These are phyloP conservation scores for Polypedilum pembai DNA, from an alignment of 1,140 invertebrate species.

Conservation along the genomic window DNA sequence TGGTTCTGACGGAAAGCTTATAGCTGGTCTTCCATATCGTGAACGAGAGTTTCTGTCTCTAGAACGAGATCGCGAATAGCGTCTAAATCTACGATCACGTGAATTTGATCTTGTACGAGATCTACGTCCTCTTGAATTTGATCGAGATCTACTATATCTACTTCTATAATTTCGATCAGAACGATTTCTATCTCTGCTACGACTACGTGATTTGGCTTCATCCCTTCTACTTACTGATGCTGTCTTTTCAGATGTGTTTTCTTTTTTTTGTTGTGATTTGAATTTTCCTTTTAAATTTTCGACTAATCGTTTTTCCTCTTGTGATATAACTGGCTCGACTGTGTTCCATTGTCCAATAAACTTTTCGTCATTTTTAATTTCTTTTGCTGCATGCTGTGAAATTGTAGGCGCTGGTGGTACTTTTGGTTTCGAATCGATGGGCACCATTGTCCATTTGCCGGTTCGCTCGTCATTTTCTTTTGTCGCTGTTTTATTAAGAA, in stretches of 20 bases:
- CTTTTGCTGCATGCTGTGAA: slow-evolving; percentile 34
- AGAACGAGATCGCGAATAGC: slow-evolving; percentile 32
- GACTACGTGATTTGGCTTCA: slow-evolving; percentile 34
- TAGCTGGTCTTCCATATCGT: slow-evolving; percentile 38
- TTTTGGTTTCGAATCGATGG: slow-evolving; percentile 31
- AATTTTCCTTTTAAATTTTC: slow-evolving; percentile 51
- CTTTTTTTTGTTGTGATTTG: slow-evolving; percentile 42
- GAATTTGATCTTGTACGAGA: slow-evolving; percentile 31
- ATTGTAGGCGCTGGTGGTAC: slow-evolving; percentile 31
- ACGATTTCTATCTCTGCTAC: slow-evolving; percentile 35
- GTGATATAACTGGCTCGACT: slow-evolving; percentile 48
- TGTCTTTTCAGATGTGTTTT: slow-evolving; percentile 31
- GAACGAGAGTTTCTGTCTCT: slow-evolving; percentile 30
- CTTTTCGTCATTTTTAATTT: slow-evolving; percentile 44
- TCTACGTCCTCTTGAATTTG: slow-evolving; percentile 32
- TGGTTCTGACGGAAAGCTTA: slow-evolving; percentile 40
- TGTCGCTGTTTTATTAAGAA: slow-evolving; percentile 46
- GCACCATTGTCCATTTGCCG: slow-evolving; percentile 38
- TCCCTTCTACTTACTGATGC: slow-evolving; percentile 36
- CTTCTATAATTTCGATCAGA: slow-evolving; percentile 26
- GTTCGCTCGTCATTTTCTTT: slow-evolving; percentile 38
- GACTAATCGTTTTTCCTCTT: slow-evolving; percentile 51
- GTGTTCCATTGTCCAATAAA: slow-evolving; percentile 55
- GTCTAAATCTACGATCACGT: slow-evolving; percentile 32
- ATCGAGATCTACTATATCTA: slow-evolving; percentile 32